Evolutionary conservation across 2,888 invertebrate genomes (phyloP).

Genomic region (Heliothis peltigera): DNA sequence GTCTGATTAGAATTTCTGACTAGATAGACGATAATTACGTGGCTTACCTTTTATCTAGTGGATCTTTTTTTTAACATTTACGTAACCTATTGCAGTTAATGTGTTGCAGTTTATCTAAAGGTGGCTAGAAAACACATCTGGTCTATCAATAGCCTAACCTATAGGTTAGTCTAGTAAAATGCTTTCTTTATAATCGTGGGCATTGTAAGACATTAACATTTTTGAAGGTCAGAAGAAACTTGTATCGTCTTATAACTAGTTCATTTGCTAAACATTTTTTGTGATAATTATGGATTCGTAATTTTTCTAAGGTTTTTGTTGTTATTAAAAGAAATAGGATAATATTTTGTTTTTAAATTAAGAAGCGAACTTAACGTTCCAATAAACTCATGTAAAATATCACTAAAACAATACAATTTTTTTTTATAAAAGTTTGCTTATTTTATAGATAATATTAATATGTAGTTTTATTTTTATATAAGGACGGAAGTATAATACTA

Average conservation of each 20-base stretch:
- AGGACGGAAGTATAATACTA: too few relatives aligned
- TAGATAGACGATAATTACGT: too few relatives aligned
- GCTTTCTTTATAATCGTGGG: constrained; percentile 20
- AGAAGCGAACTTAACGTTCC: too few relatives aligned
- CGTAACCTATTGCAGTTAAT: not conserved
- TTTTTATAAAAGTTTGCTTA: too few relatives aligned
- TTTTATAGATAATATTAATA: too few relatives aligned
- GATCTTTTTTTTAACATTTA: not conserved
- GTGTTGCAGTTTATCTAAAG: constrained; percentile 13
- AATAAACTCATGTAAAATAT: too few relatives aligned
- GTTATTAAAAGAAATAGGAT: too few relatives aligned
- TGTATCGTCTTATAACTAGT: not conserved
- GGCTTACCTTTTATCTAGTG: not conserved
- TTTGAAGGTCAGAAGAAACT: constrained; percentile 10
- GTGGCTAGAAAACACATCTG: constrained; percentile 1
- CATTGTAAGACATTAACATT: constrained; percentile 8
- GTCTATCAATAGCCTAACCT: constrained; percentile 17
- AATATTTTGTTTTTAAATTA: too few relatives aligned
- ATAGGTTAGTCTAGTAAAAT: constrained; percentile 11
- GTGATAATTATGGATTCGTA: too few relatives aligned
- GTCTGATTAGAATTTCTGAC: too few relatives aligned
- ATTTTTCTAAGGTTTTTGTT: too few relatives aligned
- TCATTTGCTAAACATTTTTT: not conserved
- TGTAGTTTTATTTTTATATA: not conserved
- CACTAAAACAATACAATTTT: too few relatives aligned